Evolutionary conservation across 2,113 vertebrate species (phyloP).

Genomic region (Halcyon senegalensis): DNA sequence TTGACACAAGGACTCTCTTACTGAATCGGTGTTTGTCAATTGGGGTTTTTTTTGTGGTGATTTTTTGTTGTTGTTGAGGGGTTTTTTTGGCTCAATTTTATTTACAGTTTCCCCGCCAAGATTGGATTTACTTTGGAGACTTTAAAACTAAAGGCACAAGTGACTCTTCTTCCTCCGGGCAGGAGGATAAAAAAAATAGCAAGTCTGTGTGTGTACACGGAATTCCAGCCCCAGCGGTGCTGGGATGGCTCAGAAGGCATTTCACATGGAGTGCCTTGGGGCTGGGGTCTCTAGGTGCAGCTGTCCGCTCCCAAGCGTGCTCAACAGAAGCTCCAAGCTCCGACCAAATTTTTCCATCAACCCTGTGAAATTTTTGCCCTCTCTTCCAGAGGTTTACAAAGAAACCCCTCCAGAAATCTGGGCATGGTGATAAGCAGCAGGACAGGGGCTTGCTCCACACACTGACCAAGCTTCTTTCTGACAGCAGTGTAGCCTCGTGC

Average conservation of each 20-base stretch:
- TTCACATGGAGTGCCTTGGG: neutral
- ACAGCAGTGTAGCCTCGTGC: neutral
- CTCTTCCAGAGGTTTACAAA: neutral
- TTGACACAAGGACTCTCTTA: conserved; percentile 12
- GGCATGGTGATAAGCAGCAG: fast-evolving
- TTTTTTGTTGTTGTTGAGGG: conserved; percentile 9
- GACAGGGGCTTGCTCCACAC: fast-evolving
- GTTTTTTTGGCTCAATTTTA: conserved; percentile 45
- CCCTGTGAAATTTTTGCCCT: neutral
- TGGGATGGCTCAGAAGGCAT: neutral
- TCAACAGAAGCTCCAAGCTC: neutral
- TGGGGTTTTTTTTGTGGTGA: neutral
- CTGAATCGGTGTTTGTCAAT: conserved; percentile 57
- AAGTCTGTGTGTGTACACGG: neutral
- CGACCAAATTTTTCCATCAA: neutral
- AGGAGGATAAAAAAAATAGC: neutral
- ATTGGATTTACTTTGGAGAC: conserved; percentile 45
- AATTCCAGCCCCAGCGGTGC: neutral
- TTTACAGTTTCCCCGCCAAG: conserved; percentile 57
- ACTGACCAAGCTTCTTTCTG: neutral
- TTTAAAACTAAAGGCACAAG: conserved; percentile 35
- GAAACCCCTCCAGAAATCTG: neutral
- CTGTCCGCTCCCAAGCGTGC: neutral
- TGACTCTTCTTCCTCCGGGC: neutral
- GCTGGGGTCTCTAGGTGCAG: neutral